Evolutionary conservation across 2,797 vertebrate genomes (phyloP), one percentile per base, ranked within the genome.

Genomic region (Meda fulgida): DNA sequence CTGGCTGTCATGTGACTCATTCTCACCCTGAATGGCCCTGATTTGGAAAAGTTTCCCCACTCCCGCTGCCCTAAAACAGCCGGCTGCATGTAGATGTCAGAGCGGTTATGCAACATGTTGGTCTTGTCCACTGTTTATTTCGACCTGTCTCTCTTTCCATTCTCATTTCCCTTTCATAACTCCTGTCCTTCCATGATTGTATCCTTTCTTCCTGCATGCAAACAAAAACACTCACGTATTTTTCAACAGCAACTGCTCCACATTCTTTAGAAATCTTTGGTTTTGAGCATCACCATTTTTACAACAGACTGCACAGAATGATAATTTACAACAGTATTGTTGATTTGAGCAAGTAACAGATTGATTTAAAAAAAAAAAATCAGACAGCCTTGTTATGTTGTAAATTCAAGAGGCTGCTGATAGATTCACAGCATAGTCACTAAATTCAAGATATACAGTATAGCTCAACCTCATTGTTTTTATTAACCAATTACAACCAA

Each of bases 11-110:
- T 73, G 71, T 51, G 71, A 48, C 31, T 73, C 71, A 51, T 29
- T 73, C 71, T 73, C 46, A 73, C 71, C 71, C 71, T 73, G 46
- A 73, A 73, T 31, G 71, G 46, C 71, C 26, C 43, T 73, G 43
- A 48, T 51, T 29, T 73, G 71, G 71, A 73, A 7, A 26, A 51
- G 31, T 73, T 73, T 73, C 71, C 71, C 4, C 26, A 0, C 43
- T 73, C 69, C 26, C 46, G 1, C 71, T 73, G 71, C 43, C 9
- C 71, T 73, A 48, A 46, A 73, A 73, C 16, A 73, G 26, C 26
- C 46, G 43, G 71, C 43, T 73, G 43, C 71, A 73, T 73, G 26
- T 73, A 31, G 18, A 73, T 73, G 46, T 73, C 43, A 51, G 71
- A 73, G 46, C 9, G 4, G 26, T 73, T 73, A 73, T 73, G 71